Evolutionary conservation across 2,797 vertebrate genomes (phyloP).

Genomic region (Macrochelys suwanniensis): DNA sequence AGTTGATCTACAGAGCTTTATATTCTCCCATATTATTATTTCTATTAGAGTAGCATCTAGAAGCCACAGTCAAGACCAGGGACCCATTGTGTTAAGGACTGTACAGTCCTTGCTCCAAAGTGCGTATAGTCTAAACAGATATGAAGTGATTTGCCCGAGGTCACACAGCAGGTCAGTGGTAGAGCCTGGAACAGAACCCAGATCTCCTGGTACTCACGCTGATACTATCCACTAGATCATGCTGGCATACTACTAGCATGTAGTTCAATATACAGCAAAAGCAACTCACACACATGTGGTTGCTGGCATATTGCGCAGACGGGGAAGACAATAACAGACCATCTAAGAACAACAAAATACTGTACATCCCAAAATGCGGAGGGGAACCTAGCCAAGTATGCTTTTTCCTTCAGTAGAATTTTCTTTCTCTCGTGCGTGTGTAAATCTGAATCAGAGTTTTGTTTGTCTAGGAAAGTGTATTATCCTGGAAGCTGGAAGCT

Average conservation of each 20-base stretch:
- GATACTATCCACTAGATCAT: not conserved
- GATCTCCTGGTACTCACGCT: not conserved
- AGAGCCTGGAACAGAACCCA: not conserved
- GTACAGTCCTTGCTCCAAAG: fast-evolving
- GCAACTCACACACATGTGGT: not conserved
- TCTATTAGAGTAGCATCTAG: not conserved
- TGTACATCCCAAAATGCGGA: conserved; percentile 19
- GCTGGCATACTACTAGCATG: not conserved
- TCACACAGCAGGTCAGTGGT: not conserved
- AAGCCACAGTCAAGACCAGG: not conserved
- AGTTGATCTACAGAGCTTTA: not conserved
- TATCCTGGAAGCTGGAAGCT: conserved; percentile 26
- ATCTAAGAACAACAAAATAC: conserved; percentile 56
- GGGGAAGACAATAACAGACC: conserved; percentile 43
- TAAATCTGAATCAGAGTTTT: conserved; percentile 26
- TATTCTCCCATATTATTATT: not conserved
- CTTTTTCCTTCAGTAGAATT: conserved; percentile 12
- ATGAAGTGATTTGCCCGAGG: not conserved
- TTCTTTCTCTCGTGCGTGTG: not conserved
- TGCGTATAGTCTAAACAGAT: not conserved
- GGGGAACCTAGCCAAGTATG: conserved; percentile 10
- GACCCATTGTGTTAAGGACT: not conserved
- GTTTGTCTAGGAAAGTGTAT: conserved; percentile 40
- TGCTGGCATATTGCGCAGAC: not conserved
- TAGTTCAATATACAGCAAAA: not conserved